phyloP scores from a whole-genome alignment of 2,888 invertebrate genomes.

The Automeris io region DNA sequence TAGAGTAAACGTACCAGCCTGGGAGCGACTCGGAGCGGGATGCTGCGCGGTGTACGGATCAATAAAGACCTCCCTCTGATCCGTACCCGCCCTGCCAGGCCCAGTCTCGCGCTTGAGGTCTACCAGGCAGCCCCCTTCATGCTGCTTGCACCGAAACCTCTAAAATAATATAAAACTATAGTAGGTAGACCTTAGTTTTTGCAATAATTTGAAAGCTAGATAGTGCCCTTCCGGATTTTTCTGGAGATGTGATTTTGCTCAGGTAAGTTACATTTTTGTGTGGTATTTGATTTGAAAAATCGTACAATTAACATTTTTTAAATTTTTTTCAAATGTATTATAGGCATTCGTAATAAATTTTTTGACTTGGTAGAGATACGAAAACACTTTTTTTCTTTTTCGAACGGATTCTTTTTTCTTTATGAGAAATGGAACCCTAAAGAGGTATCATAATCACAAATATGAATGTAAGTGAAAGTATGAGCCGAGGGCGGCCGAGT shows the following conservation, averaged over 20 bases:
- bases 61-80: conserved; percentile 35
- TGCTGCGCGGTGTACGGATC: conserved; percentile 61
- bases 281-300: background rate
- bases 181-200: conserved; percentile 15
- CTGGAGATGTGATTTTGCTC: conserved; percentile 50
- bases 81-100: conserved; percentile 27
- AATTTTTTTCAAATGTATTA: background rate
- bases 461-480: no score
- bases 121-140: conserved; percentile 22
- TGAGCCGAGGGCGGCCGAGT: no score
- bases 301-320: background rate
- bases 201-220: conserved; percentile 18
- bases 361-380: background rate
- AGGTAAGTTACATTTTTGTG: no score
- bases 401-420: no score
- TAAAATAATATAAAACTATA: background rate
- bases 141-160: background rate
- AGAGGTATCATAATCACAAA: no score
- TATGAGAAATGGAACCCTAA: background rate
- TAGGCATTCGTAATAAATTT: background rate
- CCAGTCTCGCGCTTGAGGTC: conserved; percentile 42
- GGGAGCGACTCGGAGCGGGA: conserved; percentile 31
- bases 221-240: conserved; percentile 27
- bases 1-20: conserved; percentile 14
- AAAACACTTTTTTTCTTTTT: conserved; percentile 11